These are phyloP conservation scores for Bombus confusus DNA, from an alignment of 1,140 invertebrate species.

Conservation along the genomic window DNA sequence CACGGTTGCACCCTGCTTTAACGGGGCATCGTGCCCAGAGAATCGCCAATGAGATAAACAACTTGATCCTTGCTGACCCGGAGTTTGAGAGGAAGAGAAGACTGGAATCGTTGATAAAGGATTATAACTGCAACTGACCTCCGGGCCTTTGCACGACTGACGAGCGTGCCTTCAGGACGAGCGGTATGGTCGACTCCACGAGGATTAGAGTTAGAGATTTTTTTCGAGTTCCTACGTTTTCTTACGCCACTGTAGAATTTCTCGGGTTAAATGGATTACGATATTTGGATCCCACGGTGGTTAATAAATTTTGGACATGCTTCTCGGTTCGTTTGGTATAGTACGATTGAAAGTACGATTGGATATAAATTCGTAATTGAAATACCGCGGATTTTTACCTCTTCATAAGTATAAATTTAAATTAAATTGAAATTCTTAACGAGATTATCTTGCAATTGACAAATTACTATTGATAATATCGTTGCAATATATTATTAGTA, in stretches of 20 bases:
- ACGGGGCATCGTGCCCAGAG: background rate
- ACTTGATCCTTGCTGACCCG: background rate
- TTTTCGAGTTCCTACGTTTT: background rate
- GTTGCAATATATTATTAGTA: no score
- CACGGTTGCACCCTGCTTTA: background rate
- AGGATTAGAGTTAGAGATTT: background rate
- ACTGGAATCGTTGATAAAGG: background rate
- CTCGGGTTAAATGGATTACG: accelerated
- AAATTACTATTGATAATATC: no score
- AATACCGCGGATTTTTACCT: no score
- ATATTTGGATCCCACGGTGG: accelerated
- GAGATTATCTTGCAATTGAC: no score
- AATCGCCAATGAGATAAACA: background rate
- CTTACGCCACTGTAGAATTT: background rate
- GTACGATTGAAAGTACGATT: background rate
- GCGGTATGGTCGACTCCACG: background rate
- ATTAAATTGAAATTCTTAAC: no score
- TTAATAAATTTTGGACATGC: background rate
- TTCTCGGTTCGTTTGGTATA: background rate
- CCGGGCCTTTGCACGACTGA: constrained; percentile 21
- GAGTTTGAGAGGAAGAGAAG: background rate
- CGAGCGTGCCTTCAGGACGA: constrained; percentile 41
- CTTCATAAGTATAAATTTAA: no score
- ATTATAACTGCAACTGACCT: background rate
- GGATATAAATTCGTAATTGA: no score